Evolutionary conservation across 2,888 invertebrate genomes (phyloP), one percentile per base, ranked within the genome.

Genomic region (Drosophila planitibia): DNA sequence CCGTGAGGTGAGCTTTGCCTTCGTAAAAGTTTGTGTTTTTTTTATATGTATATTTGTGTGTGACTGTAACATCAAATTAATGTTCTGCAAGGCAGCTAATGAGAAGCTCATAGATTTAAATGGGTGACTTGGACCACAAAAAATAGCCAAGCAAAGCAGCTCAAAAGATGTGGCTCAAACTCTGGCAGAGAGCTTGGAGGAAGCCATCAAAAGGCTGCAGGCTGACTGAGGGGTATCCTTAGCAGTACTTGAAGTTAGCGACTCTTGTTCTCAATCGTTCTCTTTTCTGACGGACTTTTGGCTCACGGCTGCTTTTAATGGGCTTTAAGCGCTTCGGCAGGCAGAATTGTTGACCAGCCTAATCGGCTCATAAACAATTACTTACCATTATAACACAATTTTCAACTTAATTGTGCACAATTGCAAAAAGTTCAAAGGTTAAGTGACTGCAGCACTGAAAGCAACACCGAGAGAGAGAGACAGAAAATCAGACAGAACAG

Each of bases 321-420:
- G 58, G 49, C 67, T 54, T 55, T 32, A 59, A 70, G 54, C 58
- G 74, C 33, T 68, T 61, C 53, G 74, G 61, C 66, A 61, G 66
- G 54, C 72, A 51, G 66, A 67, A 75, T 59, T 76, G 62, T 57
- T 74, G 62, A 66, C 51, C 65, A 65, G 57, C 71, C 69, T 86
- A 83, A 89, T 74, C 83, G 81, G 70, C 67, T 76, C 85, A 86
- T 81, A 83, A 86, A 80, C 87, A 86, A 86, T 86, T 87, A 83
- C 80, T 87, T 85, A 85, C 80, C 81, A 88, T 82, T 82, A 79
- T 76, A 82, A 82, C 80, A 80, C 87, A 83, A 85, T 89, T 89
- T 81, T 74, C 81, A 81, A 75, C 82, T 85, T 79, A 76, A 81
- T 81, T 88, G 70, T 78, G 81, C 80, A 81, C 89, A 87, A 83